Conservation (phyloP, 92 coral and sea anemone genomes). For the Meandrina meandrites region DNA sequence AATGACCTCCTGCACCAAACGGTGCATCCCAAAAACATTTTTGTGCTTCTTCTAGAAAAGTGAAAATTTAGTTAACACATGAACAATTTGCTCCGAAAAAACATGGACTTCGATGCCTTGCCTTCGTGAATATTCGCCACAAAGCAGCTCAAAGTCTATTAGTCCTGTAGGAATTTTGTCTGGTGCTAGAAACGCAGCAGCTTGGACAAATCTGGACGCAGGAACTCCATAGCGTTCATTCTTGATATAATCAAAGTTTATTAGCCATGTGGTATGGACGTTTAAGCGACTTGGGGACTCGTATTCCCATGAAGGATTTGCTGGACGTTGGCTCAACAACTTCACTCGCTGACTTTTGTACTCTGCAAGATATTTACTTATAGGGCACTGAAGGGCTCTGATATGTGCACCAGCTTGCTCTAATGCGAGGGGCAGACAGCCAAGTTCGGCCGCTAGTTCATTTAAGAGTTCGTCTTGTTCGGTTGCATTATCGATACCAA, state of each 20-base stretch:
- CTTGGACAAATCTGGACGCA: constrained; percentile 21
- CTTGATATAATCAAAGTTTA: constrained; percentile 64
- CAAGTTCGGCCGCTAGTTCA: constrained; percentile 60
- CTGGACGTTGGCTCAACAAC: constrained; percentile 53
- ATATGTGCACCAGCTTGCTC: constrained; percentile 82
- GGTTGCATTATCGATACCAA: neutral
- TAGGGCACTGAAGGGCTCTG: constrained; percentile 23
- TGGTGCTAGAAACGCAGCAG: constrained; percentile 27
- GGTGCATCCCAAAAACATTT: neutral
- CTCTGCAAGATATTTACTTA: constrained; percentile 45
- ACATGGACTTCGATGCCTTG: neutral
- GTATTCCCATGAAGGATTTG: constrained; percentile 34
- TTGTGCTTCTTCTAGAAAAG: constrained; percentile 7
- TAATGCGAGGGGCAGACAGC: constrained; percentile 74
- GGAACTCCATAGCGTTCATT: neutral
- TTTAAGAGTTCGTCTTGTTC: constrained; percentile 20
- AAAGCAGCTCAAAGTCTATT: constrained; percentile 9
- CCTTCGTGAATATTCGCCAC: neutral
- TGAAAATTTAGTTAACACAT: constrained; percentile 9
- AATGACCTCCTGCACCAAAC: constrained; percentile 26
- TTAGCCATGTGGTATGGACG: constrained; percentile 72
- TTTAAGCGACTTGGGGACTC: constrained; percentile 58
- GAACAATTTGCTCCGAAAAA: neutral
- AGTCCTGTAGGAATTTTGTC: constrained; percentile 34
- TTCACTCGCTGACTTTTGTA: constrained; percentile 48